These are phyloP conservation scores for Acrocyrtus sp. DNA, from an alignment of 2,888 invertebrate genomes.

Conservation along the genomic window DNA sequence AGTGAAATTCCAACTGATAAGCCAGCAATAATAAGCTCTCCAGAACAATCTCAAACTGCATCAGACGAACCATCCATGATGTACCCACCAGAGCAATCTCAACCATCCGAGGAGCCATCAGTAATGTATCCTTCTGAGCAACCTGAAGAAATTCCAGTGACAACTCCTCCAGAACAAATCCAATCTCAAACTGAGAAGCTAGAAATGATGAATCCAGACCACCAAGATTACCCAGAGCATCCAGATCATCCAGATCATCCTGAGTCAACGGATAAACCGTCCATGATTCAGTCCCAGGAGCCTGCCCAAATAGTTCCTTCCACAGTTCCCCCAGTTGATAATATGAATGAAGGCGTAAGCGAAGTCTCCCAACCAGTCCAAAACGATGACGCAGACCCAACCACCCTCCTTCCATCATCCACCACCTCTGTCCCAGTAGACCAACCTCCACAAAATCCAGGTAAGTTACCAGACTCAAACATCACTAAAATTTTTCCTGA, in stretches of 20 bases:
- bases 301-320: background rate
- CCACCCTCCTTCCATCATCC: background rate
- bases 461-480: constrained; percentile 44
- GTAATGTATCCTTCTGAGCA: background rate
- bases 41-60: too few species aligned
- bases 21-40: too few species aligned
- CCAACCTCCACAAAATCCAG: constrained; percentile 25
- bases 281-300: background rate
- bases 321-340: background rate
- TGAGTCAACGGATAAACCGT: background rate
- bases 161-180: background rate
- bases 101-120: too few species aligned
- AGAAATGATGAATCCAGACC: background rate
- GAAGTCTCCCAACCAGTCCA: background rate
- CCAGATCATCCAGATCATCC: background rate
- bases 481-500: constrained; percentile 53
- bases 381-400: too few species aligned
- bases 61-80: too few species aligned
- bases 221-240: background rate
- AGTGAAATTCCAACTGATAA: too few species aligned
- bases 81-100: too few species aligned
- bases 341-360: background rate
- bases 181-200: background rate
- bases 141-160: background rate
- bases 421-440: constrained; percentile 17